Evolutionary conservation across 2,888 invertebrate species (phyloP).

Genomic region (Yponomeuta evonymella): DNA sequence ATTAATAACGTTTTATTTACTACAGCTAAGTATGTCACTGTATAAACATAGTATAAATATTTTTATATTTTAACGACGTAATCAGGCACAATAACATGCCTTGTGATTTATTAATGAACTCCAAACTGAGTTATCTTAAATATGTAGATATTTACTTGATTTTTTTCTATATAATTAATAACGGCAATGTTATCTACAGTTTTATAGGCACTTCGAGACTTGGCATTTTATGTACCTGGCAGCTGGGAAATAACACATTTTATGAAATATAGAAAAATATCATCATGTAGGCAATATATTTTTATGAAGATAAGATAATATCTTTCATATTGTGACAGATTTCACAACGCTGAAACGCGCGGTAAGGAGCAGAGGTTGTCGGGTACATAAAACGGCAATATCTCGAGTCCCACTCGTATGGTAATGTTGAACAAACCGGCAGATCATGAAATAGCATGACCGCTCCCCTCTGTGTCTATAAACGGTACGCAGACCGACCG

Average conservation of each 20-base stretch:
- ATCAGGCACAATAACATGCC: neutral
- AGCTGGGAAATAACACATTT: neutral
- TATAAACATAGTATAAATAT: no score
- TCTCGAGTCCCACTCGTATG: slow-evolving; percentile 12
- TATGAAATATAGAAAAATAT: neutral
- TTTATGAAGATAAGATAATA: neutral
- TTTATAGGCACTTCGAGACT: slow-evolving; percentile 6
- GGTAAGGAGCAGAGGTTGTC: neutral
- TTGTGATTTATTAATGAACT: slow-evolving; percentile 1
- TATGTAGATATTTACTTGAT: neutral
- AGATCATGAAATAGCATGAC: slow-evolving; percentile 48
- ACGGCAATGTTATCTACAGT: neutral
- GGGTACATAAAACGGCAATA: slow-evolving; percentile 9
- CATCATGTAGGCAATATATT: neutral
- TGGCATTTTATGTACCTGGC: slow-evolving; percentile 8
- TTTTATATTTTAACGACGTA: neutral
- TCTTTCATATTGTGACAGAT: neutral
- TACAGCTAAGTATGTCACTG: neutral
- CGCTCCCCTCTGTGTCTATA: slow-evolving; percentile 16
- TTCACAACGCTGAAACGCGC: neutral
- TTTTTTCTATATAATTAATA: neutral
- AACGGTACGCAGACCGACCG: slow-evolving; percentile 12
- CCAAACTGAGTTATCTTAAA: neutral
- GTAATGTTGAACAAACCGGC: slow-evolving; percentile 61
- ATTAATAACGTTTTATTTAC: slow-evolving; percentile 4